Conservation (phyloP, 2,797 vertebrate genomes). For the Atherinosoma microstoma region DNA sequence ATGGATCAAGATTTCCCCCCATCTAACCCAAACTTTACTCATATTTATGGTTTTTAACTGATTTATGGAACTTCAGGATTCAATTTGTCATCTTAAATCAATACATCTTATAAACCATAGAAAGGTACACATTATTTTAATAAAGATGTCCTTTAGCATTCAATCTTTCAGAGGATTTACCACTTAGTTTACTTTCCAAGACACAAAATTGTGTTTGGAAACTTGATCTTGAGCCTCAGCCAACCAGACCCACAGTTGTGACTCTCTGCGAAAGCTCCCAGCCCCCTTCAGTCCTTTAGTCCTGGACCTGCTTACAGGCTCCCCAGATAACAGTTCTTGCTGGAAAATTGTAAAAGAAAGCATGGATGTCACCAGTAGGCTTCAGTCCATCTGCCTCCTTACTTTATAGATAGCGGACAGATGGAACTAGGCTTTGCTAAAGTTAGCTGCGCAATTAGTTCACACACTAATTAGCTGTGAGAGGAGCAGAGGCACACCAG, state of each 20-base stretch:
- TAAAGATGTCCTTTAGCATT: not conserved
- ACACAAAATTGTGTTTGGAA: constrained; percentile 6
- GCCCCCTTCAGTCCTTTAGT: constrained; percentile 13
- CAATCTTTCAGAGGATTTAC: not conserved
- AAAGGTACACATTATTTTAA: not conserved
- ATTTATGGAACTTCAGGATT: constrained; percentile 1
- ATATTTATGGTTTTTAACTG: not conserved
- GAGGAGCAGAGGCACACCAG: constrained; percentile 68
- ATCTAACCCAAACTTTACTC: not conserved
- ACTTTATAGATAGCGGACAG: constrained; percentile 64
- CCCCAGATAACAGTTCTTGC: constrained; percentile 34
- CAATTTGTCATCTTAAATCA: not conserved
- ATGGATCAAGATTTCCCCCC: not conserved
- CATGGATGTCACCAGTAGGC: constrained; percentile 45
- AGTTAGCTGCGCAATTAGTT: constrained; percentile 86
- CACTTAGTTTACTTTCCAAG: not conserved
- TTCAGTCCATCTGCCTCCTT: constrained; percentile 30
- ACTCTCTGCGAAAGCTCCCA: constrained; percentile 11
- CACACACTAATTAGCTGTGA: constrained; percentile 84
- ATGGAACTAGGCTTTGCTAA: constrained; percentile 82
- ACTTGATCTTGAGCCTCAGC: not conserved
- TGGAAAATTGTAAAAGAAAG: constrained; percentile 58
- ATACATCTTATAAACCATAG: not conserved
- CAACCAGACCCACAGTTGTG: constrained; percentile 4
- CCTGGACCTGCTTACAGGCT: constrained; percentile 9